These are phyloP conservation scores for Eurytoma adleriae DNA, from an alignment of 2,888 invertebrate species.

Conservation along the genomic window DNA sequence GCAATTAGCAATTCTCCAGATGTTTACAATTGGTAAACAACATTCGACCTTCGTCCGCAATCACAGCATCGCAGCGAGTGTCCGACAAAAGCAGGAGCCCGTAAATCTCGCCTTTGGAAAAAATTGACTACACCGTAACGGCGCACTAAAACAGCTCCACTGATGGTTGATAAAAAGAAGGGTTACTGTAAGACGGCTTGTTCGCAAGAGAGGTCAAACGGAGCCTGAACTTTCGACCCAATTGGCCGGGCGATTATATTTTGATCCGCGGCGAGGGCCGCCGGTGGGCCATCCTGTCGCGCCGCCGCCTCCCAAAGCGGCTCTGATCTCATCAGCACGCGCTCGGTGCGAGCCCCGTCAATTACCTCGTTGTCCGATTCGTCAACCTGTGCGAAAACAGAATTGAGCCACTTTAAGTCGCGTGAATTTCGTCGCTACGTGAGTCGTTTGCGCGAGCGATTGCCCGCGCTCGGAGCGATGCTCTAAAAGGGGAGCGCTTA, in stretches of 20 bases:
- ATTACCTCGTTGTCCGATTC: slow-evolving; percentile 42
- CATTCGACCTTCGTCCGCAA: not conserved
- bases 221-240: slow-evolving; percentile 22
- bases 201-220: not conserved
- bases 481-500: not conserved
- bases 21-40: no score
- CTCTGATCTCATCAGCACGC: slow-evolving; percentile 42
- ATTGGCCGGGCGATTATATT: slow-evolving; percentile 20
- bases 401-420: slow-evolving; percentile 11
- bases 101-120: not conserved
- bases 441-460: not conserved
- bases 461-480: not conserved
- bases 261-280: not conserved
- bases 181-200: not conserved
- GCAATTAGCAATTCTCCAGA: no score
- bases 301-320: slow-evolving; percentile 21
- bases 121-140: not conserved
- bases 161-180: no score
- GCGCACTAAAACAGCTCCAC: no score
- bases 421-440: not conserved
- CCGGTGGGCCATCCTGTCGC: not conserved
- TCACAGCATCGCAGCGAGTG: not conserved
- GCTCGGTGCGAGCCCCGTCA: not conserved
- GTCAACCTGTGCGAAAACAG: slow-evolving; percentile 26
- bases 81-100: not conserved